Base-by-base conservation (phyloP, 2,113 vertebrate species). In the Dolichotis patagonum region DNA sequence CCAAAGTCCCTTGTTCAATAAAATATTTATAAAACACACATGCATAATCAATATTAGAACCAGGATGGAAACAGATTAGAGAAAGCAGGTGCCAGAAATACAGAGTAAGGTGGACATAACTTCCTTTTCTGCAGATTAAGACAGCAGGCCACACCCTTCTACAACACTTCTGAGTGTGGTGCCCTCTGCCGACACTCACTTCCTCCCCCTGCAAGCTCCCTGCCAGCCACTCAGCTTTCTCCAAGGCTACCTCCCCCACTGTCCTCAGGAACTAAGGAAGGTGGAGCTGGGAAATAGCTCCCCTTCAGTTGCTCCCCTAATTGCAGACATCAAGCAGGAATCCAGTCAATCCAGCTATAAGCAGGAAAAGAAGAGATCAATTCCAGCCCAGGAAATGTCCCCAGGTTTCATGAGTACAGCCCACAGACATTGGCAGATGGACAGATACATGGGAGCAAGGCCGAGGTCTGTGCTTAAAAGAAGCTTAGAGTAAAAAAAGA, bases 291-390 rank as follows among this genome's bases (percentile, higher is more conserved):
- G 90, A 91, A 96, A 78, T 78, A 63, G 28, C 81, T n/a, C n/a
- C n/a, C n/a, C n/a, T 93, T 67, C 78, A 60, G 41, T 43, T 88
- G 56, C 56, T 67, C 62, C 35, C 73, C 83, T 97, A 91, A 91
- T 58, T 90, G 75, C 84, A 91, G 71, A 2, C 77, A 52, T 92
- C 65, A 94, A 78, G 77, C 65, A 93, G 73, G n/a, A 96, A 90
- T 82, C 28, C 0, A 16, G 92, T 91, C 69, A 92, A 84, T 86
- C 71, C 65, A 91, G 38, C 77, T 89, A 90, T 58, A 88, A 60
- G 94, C 63, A 91, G 35, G 46, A 41, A 80, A 60, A 77, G 38
- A 77, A 1, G 2, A 30, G 32, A 92, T 92, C 2, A 0, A 95
- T 94, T 89, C 38, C 65, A 83, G 69, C 20, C 78, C 58, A 16